Conservation (phyloP, 2,888 invertebrate species). For the Cosmopolites sordidus region DNA sequence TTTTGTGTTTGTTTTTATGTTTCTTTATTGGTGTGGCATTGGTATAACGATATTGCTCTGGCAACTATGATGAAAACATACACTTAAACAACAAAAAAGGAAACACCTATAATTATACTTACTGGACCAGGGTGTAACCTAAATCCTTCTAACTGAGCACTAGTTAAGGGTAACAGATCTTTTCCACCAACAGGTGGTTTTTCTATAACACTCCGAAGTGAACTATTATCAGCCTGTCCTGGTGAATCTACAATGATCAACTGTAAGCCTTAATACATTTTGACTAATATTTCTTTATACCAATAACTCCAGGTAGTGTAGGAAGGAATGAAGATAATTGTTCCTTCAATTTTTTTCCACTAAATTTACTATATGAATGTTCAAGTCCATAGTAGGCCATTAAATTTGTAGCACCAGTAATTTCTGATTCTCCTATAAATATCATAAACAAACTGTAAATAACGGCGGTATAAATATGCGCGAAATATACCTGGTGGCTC, state of each 20-base stretch:
- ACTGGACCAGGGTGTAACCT: conserved; percentile 90
- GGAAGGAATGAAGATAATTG: conserved; percentile 93
- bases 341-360: conserved; percentile 92
- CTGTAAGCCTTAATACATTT: neutral
- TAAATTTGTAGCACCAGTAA: conserved; percentile 94
- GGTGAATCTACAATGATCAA: conserved; percentile 64
- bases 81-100: neutral
- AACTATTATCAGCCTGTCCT: conserved; percentile 81
- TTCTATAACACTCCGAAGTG: conserved; percentile 88
- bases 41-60: conserved; percentile 91
- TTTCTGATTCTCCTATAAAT: conserved; percentile 74
- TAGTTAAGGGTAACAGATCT: conserved; percentile 80
- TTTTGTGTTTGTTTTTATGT: conserved; percentile 94
- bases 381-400: conserved; percentile 95
- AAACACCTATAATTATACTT: conserved; percentile 33
- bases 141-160: conserved; percentile 88
- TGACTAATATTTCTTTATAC: conserved; percentile 8
- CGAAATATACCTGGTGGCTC: conserved; percentile 76
- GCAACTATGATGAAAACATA: conserved; percentile 57
- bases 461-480: neutral
- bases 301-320: conserved; percentile 86
- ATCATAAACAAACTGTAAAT: neutral
- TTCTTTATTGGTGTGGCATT: conserved; percentile 89
- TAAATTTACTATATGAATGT: conserved; percentile 96
- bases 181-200: conserved; percentile 92